Base-by-base conservation (phyloP, 2,888 invertebrate species). In the Deilephila elpenor region DNA sequence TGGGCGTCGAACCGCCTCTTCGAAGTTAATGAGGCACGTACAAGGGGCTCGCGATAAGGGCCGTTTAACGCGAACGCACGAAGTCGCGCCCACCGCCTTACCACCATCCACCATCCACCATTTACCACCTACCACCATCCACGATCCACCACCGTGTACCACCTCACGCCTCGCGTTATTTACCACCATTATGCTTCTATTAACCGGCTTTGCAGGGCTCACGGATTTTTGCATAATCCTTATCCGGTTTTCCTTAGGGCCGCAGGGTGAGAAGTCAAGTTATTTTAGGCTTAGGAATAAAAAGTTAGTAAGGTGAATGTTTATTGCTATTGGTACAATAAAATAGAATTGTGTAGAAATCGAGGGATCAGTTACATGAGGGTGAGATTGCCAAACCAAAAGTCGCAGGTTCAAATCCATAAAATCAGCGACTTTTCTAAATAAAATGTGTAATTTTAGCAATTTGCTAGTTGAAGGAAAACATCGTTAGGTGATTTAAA, bases 21-120 rank as follows among this genome's bases (percentile, higher is more conserved):
- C 67, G 73, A 73, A 76, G 71, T 76, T 75, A 76, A 67, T 70
- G 75, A 67, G 72, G 61, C 72, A 73, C 73, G 73, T 64, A 73
- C 59, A 34, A 62, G 32, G 64, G 56, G 73, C 67, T 32, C 37
- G 56, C 62, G 73, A 73, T 73, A 73, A 67, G 73, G 73, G 19
- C 67, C 73, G 73, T 73, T 73, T 73, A 60, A 67, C 67, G 67
- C 25, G 67, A 44, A 51, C 71, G 67, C 73, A 56, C 61, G 60
- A 25, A 60, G n/a, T 20, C 73, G 56, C 44, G 19, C 59, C 44
- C 25, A 44, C 44, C 44, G 11, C 44, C 44, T 44, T 44, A 14
- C 44, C 44, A 37, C 37, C 37, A 7, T 7, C 44, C 44, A 37
- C 37, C 37, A 7, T 7, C 37, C 37, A 37, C 37, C 37, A 37